Conservation (phyloP, 2,888 invertebrate species). For the Periphyllus acericola region DNA sequence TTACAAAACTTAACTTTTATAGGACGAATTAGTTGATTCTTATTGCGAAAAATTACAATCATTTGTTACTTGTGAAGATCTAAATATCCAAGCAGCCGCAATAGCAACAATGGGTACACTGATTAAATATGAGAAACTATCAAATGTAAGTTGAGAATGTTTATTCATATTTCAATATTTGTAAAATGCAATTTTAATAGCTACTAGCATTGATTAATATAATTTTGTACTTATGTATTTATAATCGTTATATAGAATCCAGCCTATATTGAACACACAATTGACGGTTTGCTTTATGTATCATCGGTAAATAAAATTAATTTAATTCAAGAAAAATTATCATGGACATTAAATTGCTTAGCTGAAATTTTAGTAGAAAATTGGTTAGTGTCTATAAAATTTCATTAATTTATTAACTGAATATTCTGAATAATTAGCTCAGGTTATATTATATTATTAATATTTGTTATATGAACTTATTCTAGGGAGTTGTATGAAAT, state of each 20-base stretch:
- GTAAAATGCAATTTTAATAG: not conserved
- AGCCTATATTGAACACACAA: slow-evolving; percentile 21
- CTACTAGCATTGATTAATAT: not conserved
- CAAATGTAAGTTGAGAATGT: slow-evolving; percentile 9
- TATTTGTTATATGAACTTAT: not conserved
- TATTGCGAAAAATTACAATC: slow-evolving; percentile 30
- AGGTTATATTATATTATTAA: not conserved
- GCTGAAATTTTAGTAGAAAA: slow-evolving; percentile 55
- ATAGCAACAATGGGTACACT: slow-evolving; percentile 44
- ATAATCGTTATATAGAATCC: slow-evolving; percentile 24
- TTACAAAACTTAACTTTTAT: not conserved
- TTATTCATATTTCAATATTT: not conserved
- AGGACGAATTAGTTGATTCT: slow-evolving; percentile 40
- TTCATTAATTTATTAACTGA: not conserved
- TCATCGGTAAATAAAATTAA: slow-evolving; percentile 30
- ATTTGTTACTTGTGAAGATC: slow-evolving; percentile 30
- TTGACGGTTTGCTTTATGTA: slow-evolving; percentile 53
- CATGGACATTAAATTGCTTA: slow-evolving; percentile 49
- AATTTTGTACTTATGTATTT: not conserved
- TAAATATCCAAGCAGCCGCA: slow-evolving; percentile 53
- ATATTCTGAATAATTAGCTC: not conserved
- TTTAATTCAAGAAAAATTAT: slow-evolving; percentile 55
- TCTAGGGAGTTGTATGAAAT: slow-evolving; percentile 54
- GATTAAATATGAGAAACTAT: slow-evolving; percentile 44
- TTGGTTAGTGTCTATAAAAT: slow-evolving; percentile 23